A percentile compares a stretch with the other conserved stretches of the same genome.
Evolutionary conservation across 1,140 invertebrate species (phyloP).

Genomic region (Scaptomyza montana): DNA sequence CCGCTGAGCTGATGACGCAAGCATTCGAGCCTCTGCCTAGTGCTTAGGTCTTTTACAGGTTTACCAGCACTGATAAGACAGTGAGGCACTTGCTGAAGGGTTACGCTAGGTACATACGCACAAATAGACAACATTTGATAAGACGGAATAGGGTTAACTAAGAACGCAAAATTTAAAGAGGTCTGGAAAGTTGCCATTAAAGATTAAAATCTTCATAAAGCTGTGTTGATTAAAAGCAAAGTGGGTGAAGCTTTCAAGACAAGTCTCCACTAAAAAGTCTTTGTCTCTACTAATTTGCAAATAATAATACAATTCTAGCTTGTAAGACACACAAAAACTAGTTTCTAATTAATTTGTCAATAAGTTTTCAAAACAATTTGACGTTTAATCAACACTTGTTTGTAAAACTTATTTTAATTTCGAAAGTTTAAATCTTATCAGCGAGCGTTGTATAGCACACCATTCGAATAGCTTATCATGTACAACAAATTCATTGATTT

Average conservation of each 20-base stretch:
- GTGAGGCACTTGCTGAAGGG: conserved; percentile 15
- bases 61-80: conserved; percentile 12
- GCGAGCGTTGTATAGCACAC: neutral
- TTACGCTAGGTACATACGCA: conserved; percentile 6
- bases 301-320: neutral
- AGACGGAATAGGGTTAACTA: neutral
- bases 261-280: no score
- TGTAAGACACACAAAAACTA: no score
- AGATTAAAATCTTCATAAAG: no score
- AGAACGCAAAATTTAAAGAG: neutral
- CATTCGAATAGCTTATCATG: conserved; percentile 26
- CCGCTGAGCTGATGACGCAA: conserved; percentile 39
- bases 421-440: conserved; percentile 3
- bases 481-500: conserved; percentile 14
- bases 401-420: neutral
- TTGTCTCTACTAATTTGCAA: neutral
- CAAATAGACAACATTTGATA: neutral
- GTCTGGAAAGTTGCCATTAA: no score
- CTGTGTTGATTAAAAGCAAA: no score
- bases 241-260: no score
- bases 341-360: neutral
- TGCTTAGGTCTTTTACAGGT: conserved; percentile 25
- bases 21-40: conserved; percentile 12
- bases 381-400: neutral
- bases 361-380: neutral